A percentile compares a stretch with the other conserved stretches of the same genome.
Evolutionary conservation across 2,113 vertebrate species (phyloP).

Genomic region (Edolisoma coerulescens): DNA sequence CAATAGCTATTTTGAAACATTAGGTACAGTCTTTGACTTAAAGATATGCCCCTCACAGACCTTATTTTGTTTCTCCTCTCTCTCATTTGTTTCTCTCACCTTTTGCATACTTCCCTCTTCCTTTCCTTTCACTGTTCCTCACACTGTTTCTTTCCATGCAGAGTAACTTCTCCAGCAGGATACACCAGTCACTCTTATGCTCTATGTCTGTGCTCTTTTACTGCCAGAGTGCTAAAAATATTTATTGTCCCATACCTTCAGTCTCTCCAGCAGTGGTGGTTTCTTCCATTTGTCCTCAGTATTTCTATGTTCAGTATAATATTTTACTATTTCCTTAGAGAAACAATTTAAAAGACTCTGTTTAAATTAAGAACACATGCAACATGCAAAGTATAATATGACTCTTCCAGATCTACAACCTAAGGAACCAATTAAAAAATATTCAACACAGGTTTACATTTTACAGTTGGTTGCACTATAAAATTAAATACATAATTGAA

Average conservation of each 20-base stretch:
- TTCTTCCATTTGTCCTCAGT: constrained; percentile 81
- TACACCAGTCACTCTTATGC: neutral
- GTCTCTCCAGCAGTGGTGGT: constrained; percentile 79
- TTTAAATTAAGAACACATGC: neutral
- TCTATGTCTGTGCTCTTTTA: neutral
- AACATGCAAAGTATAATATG: neutral
- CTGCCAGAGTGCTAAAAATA: neutral
- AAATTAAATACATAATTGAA: neutral
- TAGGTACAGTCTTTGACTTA: neutral
- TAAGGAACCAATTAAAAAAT: neutral
- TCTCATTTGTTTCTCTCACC: neutral
- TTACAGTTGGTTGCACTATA: neutral
- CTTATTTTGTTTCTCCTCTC: neutral
- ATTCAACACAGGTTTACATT: neutral
- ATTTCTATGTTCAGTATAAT: constrained; percentile 71
- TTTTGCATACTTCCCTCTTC: neutral
- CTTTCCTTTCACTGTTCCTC: neutral
- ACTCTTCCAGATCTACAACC: neutral
- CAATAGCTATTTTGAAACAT: neutral
- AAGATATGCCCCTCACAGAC: neutral
- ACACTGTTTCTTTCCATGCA: neutral
- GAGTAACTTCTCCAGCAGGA: neutral
- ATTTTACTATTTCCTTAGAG: constrained; percentile 82
- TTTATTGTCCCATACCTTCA: constrained; percentile 80
- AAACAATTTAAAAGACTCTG: neutral